These are phyloP conservation scores for Melanotaenia maccullochi DNA, from an alignment of 2,797 vertebrate genomes.

Conservation along the genomic window DNA sequence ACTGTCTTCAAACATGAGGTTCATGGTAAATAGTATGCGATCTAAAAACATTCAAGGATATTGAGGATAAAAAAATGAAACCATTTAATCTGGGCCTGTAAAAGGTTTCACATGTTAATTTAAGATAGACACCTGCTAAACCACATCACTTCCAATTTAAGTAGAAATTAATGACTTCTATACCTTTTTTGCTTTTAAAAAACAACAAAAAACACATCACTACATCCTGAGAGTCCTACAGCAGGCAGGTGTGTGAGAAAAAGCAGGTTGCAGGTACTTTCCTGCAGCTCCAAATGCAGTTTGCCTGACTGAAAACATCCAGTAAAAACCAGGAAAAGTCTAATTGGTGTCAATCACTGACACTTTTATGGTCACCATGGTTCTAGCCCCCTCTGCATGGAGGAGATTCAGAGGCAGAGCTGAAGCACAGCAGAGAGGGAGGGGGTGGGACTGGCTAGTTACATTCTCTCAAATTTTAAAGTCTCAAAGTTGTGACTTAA, in stretches of 20 bases:
- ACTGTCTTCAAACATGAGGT: background rate
- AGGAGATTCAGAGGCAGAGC: background rate
- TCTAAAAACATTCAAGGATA: background rate
- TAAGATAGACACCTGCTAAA: too few relatives aligned
- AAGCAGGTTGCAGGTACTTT: too few relatives aligned
- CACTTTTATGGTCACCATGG: background rate
- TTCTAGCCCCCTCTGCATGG: background rate
- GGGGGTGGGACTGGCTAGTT: background rate
- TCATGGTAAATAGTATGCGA: background rate
- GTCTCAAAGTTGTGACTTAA: conserved; percentile 2
- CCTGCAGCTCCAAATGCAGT: background rate
- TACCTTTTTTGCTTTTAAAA: too few relatives aligned
- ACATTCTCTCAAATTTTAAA: background rate
- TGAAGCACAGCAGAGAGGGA: conserved; percentile 5
- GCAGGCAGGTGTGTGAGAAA: too few relatives aligned
- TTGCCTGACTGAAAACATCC: background rate
- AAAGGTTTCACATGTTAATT: too few relatives aligned
- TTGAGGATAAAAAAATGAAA: too few relatives aligned
- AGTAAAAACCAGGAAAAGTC: background rate
- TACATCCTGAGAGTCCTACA: too few relatives aligned
- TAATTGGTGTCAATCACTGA: background rate
- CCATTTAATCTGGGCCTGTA: too few relatives aligned
- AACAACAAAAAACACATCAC: too few relatives aligned
- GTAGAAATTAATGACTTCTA: too few relatives aligned
- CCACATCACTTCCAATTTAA: too few relatives aligned